Conservation (phyloP, 2,797 vertebrate genomes). For the Mallotus villosus region DNA sequence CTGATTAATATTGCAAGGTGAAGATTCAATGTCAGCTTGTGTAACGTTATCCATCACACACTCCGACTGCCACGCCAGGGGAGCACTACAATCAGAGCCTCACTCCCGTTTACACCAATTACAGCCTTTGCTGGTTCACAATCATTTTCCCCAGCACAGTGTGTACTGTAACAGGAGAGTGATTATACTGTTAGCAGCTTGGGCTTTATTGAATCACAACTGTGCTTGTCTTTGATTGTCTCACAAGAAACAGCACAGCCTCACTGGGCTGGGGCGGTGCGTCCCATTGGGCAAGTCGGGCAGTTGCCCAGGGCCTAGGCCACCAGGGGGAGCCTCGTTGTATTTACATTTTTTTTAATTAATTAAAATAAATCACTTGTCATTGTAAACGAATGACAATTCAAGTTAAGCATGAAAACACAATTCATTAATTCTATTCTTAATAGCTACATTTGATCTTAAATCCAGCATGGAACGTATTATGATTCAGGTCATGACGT, state of each 20-base stretch:
- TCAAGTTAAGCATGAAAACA: too few relatives aligned
- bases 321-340: too few relatives aligned
- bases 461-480: too few relatives aligned
- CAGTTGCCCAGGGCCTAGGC: too few relatives aligned
- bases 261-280: too few relatives aligned
- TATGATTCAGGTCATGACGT: too few relatives aligned
- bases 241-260: neutral
- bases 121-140: neutral
- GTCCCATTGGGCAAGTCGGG: too few relatives aligned
- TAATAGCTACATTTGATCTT: too few relatives aligned
- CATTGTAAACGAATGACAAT: too few relatives aligned
- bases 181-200: neutral
- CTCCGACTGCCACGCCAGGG: slow-evolving; percentile 11
- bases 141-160: neutral
- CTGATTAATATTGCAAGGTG: slow-evolving; percentile 64
- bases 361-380: too few relatives aligned
- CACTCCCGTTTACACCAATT: slow-evolving; percentile 33
- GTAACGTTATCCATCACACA: slow-evolving; percentile 35
- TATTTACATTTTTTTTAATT: too few relatives aligned
- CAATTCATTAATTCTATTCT: too few relatives aligned
- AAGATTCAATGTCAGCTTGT: slow-evolving; percentile 50
- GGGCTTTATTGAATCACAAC: neutral
- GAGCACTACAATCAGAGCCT: slow-evolving; percentile 13
- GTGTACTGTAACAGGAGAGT: neutral
- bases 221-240: neutral